phyloP scores from a whole-genome alignment of 2,797 vertebrate species.

The Falco concolor region DNA sequence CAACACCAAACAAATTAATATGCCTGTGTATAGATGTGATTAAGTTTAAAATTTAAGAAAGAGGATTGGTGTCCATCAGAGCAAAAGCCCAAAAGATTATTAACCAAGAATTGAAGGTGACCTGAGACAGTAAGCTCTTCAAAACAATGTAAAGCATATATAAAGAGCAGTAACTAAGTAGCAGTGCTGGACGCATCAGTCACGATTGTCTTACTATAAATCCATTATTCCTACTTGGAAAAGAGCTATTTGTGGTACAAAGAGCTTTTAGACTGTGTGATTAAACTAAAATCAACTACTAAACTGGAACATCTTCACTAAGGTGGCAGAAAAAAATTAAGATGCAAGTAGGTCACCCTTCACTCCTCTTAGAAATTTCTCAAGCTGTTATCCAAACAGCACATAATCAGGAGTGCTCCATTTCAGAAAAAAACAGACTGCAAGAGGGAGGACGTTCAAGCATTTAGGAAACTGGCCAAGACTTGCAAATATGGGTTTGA shows the following conservation, averaged over 20 bases:
- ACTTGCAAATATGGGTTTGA: conserved; percentile 19
- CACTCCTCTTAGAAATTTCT: neutral
- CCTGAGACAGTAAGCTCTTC: neutral
- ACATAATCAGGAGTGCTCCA: neutral
- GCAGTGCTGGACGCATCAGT: neutral
- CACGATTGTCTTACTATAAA: neutral
- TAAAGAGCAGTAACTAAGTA: neutral
- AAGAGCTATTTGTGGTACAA: neutral
- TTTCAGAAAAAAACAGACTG: neutral
- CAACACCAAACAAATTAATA: neutral
- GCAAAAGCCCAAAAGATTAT: neutral
- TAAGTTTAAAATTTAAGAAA: neutral
- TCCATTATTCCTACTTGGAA: neutral
- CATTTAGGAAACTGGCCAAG: neutral
- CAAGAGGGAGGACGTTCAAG: neutral
- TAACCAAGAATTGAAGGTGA: neutral
- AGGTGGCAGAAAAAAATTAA: neutral
- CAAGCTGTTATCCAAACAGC: neutral
- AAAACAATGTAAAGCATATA: neutral
- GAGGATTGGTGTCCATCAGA: fast-evolving
- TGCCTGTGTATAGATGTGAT: fast-evolving
- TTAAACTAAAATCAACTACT: neutral
- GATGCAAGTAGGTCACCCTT: neutral
- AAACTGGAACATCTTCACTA: neutral
- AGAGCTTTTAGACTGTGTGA: neutral